Evolutionary conservation across 2,888 invertebrate species (phyloP), one percentile per base, ranked within the genome.

Genomic region (Ochropleura plecta): DNA sequence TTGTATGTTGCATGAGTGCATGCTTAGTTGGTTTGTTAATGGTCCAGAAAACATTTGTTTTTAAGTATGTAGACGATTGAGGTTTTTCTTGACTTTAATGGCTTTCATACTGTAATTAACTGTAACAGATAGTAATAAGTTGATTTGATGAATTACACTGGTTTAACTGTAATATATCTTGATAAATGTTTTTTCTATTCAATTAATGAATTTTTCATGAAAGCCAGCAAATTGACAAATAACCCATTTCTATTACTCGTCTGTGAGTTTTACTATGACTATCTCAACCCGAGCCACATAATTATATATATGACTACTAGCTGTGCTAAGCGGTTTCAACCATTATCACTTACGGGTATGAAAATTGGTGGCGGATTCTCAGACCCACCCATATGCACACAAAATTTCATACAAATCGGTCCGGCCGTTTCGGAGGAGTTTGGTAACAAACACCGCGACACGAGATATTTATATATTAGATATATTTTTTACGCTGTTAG

Each of bases 1-100:
- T 42, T 60, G 30, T 67, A 18, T 66, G 12, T 57, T 62, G 69
- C 78, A 59, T 64, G 83, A 65, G 48, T 67, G 63, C 83, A 79
- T 55, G 70, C 53, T 48, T 40, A 69, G 57, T 78, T 78, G 59
- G 3, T 78, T 55, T 49, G 44, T 69, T 79, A 83, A 78, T 69
- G 64, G 40, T 8, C 16, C 70, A 64, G 79, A 70, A 70, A 70
- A 57, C n/a, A 46, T 53, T 67, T 12, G 55, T 55, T 60, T 59
- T 49, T 44, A 60, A 48, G 40, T 40, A 53, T 44, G 51, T 62
- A 30, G 12, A 18, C 20, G 9, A 12, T 46, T 59, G 16, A 12
- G n/a, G 30, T 59, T 69, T 78, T 79, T 48, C 0, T 73, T 48
- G 8, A 18, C n/a, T 59, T 46, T 40, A 57, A 79, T 44, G 51